Conservation (phyloP, 1,140 invertebrate genomes). For the Arion vulgaris region DNA sequence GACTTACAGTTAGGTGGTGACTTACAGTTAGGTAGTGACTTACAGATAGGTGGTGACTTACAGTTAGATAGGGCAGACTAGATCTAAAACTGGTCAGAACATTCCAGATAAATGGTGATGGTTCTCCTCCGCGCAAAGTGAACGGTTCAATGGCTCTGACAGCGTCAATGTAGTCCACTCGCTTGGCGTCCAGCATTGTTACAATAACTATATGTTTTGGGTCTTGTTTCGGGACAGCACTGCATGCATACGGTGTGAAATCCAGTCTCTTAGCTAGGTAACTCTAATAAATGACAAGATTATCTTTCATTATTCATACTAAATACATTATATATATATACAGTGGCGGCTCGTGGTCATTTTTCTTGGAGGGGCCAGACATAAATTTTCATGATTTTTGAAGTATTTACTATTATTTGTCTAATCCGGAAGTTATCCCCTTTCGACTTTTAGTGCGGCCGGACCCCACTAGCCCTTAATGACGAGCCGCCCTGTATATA, state of each 20-base stretch:
- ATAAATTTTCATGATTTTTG: too few species aligned
- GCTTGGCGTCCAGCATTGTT: constrained; percentile 17
- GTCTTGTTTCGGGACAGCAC: not conserved
- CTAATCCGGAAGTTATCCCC: too few species aligned
- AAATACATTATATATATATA: too few species aligned
- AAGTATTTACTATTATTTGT: too few species aligned
- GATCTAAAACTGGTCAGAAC: constrained; percentile 12
- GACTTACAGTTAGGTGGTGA: too few species aligned
- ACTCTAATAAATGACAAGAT: not conserved
- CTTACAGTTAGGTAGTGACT: too few species aligned
- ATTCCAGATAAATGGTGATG: constrained; percentile 5
- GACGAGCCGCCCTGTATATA: too few species aligned
- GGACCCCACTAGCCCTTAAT: too few species aligned
- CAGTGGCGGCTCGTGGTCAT: too few species aligned
- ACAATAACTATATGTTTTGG: not conserved
- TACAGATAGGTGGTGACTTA: constrained; percentile 4
- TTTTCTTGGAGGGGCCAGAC: too few species aligned
- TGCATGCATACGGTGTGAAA: constrained; percentile 8
- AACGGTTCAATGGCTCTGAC: constrained; percentile 17
- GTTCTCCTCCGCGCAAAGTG: not conserved
- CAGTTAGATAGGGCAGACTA: not conserved
- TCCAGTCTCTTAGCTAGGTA: constrained; percentile 8
- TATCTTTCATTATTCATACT: too few species aligned
- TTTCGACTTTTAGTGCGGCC: too few species aligned
- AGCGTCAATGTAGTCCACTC: constrained; percentile 27